Base-by-base conservation (phyloP, 2,888 invertebrate species). In the Ethmia dodecea region DNA sequence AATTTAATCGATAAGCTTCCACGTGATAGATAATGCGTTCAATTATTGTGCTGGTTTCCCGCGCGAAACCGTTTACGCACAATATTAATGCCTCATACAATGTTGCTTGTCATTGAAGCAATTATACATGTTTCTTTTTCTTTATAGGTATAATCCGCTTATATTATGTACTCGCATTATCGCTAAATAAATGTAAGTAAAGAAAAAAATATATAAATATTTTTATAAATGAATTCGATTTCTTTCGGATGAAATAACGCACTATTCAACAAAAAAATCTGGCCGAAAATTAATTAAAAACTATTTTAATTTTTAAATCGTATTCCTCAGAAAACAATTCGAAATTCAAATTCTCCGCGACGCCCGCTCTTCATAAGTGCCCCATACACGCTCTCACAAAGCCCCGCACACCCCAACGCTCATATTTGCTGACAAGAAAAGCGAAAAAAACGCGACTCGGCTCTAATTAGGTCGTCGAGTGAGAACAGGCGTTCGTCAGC, bases 391-490 rank as follows among this genome's bases (percentile, higher is more conserved):
- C 55, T 53, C 60, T 43, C 45, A 60, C 68, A 63, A 61, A 61
- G 57, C 57, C n/a, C 43, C 10, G 26, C 29, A 33, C 33, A 35
- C 35, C 40, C 37, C 40, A 28, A 32, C 53, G 37, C 37, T 37
- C 40, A 37, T 40, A 37, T 40, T 40, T 37, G 37, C 40, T 40
- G 40, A 40, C 40, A 40, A 40, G 40, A 37, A 72, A 72, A 68
- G 65, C 52, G 47, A 53, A 57, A 49, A 52, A 55, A 72, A 77
- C 70, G 68, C 64, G 52, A 58, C 66, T 60, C 69, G 60, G 68
- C 72, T 71, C 77, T 81, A 83, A 84, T 83, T 83, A 83, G 80
- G 80, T 81, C 77, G 79, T 77, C 68, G 78, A 80, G 74, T 78
- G 78, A 74, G 76, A 75, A 75, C 72, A 72, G 70, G 77, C 73